These are phyloP conservation scores for Tridacna crocea DNA, from an alignment of 2,888 invertebrate genomes.

Conservation along the genomic window DNA sequence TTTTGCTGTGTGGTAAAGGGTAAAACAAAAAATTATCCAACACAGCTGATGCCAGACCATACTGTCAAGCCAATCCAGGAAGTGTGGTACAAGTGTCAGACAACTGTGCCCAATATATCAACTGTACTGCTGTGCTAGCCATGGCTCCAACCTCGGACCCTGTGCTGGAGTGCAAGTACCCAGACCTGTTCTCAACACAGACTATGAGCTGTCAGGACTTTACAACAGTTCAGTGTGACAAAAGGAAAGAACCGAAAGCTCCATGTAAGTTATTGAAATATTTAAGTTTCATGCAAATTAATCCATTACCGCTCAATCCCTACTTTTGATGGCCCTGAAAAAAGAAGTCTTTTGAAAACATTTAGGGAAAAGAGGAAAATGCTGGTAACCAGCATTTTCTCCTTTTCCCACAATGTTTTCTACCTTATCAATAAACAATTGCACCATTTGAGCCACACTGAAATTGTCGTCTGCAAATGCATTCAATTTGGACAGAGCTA, in stretches of 20 bases:
- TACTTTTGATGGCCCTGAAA: no score
- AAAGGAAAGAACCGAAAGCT: slow-evolving; percentile 53
- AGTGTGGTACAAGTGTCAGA: slow-evolving; percentile 37
- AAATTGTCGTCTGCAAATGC: no score
- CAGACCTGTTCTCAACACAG: slow-evolving; percentile 52
- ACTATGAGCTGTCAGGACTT: slow-evolving; percentile 48
- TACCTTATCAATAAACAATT: no score
- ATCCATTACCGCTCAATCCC: no score
- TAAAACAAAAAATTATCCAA: not conserved
- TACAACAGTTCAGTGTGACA: slow-evolving; percentile 46
- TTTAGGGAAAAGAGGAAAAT: no score
- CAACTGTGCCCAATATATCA: slow-evolving; percentile 57
- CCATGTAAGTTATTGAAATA: slow-evolving; percentile 49
- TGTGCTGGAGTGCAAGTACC: slow-evolving; percentile 52
- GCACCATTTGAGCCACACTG: no score
- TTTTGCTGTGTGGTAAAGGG: not conserved
- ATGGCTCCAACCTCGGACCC: slow-evolving; percentile 31
- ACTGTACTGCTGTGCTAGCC: slow-evolving; percentile 38
- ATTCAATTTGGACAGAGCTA: no score
- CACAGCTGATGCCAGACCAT: slow-evolving; percentile 43
- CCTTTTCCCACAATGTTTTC: no score
- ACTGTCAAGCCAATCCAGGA: slow-evolving; percentile 51
- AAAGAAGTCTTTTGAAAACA: no score
- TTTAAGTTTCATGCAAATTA: no score
- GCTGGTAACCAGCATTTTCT: no score